phyloP scores from a whole-genome alignment of 2,888 invertebrate genomes.

The Spatulosminthurus flaviceps region DNA sequence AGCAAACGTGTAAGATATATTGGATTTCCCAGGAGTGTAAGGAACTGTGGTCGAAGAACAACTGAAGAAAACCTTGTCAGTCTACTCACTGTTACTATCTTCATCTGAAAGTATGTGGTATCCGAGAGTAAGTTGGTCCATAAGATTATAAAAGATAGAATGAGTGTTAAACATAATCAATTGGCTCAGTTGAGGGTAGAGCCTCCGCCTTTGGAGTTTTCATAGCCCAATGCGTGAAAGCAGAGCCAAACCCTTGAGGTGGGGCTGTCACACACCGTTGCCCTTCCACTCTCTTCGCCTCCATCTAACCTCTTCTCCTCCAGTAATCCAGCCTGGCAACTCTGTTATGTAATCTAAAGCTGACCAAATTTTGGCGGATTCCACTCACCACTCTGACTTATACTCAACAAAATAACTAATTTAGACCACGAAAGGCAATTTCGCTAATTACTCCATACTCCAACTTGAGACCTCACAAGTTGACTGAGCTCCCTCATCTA shows the following conservation, averaged over 20 bases:
- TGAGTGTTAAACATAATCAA: conserved; percentile 44
- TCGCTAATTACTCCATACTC: conserved; percentile 37
- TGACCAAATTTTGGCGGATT: conserved; percentile 36
- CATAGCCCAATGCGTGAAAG: conserved; percentile 27
- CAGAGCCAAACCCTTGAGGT: conserved; percentile 40
- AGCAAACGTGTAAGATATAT: background rate
- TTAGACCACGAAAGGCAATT: conserved; percentile 43
- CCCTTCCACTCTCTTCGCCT: conserved; percentile 18
- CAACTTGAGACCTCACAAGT: conserved; percentile 43
- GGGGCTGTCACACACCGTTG: conserved; percentile 30
- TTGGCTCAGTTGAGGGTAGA: conserved; percentile 43
- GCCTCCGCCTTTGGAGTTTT: conserved; percentile 36
- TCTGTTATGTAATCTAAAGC: conserved; percentile 27
- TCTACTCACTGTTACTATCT: conserved; percentile 26
- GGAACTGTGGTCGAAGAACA: conserved; percentile 7
- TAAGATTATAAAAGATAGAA: conserved; percentile 33
- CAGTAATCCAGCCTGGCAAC: conserved; percentile 27
- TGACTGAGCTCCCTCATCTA: conserved; percentile 26
- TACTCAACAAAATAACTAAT: conserved; percentile 35
- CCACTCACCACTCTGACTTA: conserved; percentile 21
- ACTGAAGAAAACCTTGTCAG: conserved; percentile 27
- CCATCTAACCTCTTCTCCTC: background rate
- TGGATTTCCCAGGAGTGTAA: background rate
- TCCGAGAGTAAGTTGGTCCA: conserved; percentile 23
- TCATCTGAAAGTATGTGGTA: conserved; percentile 30